Evolutionary conservation across 2,113 vertebrate species (phyloP).

Genomic region (Lagopus leucura): DNA sequence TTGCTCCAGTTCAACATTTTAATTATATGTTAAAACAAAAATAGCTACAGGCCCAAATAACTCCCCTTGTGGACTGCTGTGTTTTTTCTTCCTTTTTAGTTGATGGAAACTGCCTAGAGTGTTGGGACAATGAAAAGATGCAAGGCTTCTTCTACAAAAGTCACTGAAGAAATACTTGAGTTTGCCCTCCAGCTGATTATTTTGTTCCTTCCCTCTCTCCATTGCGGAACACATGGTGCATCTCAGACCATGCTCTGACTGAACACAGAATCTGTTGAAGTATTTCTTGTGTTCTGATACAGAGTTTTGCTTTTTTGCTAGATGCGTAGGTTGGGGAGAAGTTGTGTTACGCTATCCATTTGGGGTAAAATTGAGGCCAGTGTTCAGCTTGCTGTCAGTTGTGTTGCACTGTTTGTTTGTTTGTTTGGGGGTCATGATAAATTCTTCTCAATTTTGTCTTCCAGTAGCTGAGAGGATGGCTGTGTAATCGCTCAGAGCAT

Average conservation of each 20-base stretch:
- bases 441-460: background rate
- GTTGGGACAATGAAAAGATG: conserved; percentile 11
- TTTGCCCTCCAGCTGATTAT: background rate
- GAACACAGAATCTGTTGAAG: background rate
- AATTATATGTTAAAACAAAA: background rate
- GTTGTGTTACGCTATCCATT: background rate
- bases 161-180: background rate
- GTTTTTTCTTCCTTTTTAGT: background rate
- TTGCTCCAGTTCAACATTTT: background rate
- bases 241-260: background rate
- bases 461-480: background rate
- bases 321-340: background rate
- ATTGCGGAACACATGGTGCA: background rate
- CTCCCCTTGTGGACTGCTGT: rapidly evolving
- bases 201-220: background rate
- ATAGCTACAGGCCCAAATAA: background rate
- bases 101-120: background rate
- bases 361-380: background rate
- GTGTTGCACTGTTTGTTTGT: background rate
- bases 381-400: background rate
- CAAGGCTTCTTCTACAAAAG: background rate
- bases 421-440: background rate
- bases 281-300: background rate
- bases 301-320: background rate
- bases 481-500: background rate